A percentile compares a stretch with the other conserved stretches of the same genome.
phyloP scores from a whole-genome alignment of 2,113 vertebrate genomes.

The Siniperca knerii region DNA sequence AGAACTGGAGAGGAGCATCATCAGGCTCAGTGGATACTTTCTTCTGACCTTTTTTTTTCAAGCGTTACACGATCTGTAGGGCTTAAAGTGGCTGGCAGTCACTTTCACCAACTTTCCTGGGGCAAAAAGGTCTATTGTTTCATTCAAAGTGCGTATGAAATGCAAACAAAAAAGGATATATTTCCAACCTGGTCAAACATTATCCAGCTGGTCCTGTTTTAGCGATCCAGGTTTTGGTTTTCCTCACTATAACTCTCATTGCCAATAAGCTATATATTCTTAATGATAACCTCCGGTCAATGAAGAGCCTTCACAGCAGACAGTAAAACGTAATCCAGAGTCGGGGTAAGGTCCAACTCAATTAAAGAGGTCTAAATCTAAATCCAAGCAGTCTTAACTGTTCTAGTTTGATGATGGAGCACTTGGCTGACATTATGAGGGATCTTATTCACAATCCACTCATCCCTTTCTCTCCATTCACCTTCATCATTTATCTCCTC shows the following conservation, averaged over 20 bases:
- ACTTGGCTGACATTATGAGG: slow-evolving; percentile 65
- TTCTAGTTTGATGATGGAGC: slow-evolving; percentile 69
- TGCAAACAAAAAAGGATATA: slow-evolving; percentile 32
- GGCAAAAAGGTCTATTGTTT: slow-evolving; percentile 64
- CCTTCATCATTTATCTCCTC: slow-evolving; percentile 36
- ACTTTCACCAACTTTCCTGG: slow-evolving; percentile 36
- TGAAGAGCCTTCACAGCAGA: slow-evolving; percentile 61
- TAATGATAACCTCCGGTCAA: slow-evolving; percentile 71
- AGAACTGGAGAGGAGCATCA: slow-evolving; percentile 55
- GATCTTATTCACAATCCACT: slow-evolving; percentile 48
- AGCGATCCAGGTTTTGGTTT: slow-evolving; percentile 59
- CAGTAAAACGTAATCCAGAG: slow-evolving; percentile 70
- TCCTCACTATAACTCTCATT: slow-evolving; percentile 52
- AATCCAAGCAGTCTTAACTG: slow-evolving; percentile 73
- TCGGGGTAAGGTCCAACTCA: slow-evolving; percentile 57
- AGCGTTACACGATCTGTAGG: slow-evolving; percentile 44
- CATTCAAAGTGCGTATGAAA: slow-evolving; percentile 24
- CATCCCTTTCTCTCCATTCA: slow-evolving; percentile 41
- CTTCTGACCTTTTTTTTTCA: slow-evolving; percentile 28
- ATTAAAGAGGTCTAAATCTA: slow-evolving; percentile 72
- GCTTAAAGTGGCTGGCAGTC: slow-evolving; percentile 42
- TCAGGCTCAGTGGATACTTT: slow-evolving; percentile 31
- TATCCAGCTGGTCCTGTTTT: slow-evolving; percentile 65
- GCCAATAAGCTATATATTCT: slow-evolving; percentile 62
- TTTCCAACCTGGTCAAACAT: slow-evolving; percentile 56